Evolutionary conservation across 2,113 vertebrate genomes (phyloP), one percentile per base, ranked within the genome.

Genomic region (Nothoprocta perdicaria): DNA sequence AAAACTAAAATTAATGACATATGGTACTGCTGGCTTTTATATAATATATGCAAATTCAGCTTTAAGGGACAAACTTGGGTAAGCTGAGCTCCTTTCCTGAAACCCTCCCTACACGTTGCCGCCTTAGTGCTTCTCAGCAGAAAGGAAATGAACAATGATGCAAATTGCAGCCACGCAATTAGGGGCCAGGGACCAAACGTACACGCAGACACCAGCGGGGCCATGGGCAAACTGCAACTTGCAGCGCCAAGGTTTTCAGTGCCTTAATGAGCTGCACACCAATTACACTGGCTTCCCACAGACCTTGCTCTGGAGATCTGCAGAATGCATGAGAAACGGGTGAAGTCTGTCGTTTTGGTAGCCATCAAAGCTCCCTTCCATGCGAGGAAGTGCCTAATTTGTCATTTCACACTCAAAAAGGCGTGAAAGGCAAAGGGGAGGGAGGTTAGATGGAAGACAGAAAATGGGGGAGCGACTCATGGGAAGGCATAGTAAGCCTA

Each of bases 361-460:
- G 88, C 94, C 95, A 95, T 97, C 94, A 97, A 97, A 97, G 92
- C 94, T 82, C 91, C 82, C 80, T 94, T 96, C 96, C 95, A 69
- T 95, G 86, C 94, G 93, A 96, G 92, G 97, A 97, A 97, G 94
- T 97, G 89, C 96, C 95, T 97, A 97, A 97, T 97, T 98, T 97
- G 94, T 96, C 95, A 97, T 97, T 97, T 97, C 97, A 97, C 96
- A 97, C 96, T 95, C 94, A 96, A 92, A 97, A 95, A 95, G 76
- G 96, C 92, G 9, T 97, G 96, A 96, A 97, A 96, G 93, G 93
- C 83, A 92, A 94, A 96, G 90, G 5, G 21, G 85, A 96, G 78
- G 82, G 73, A 93, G 89, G 81, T 87, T 87, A 83, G 57, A 52
- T 82, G 62, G 80, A 76, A 76, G 31, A 65, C 27, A 58, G 53